Conservation (phyloP, 92 coral and sea anemone genomes). For the Parazoanthus darwini region DNA sequence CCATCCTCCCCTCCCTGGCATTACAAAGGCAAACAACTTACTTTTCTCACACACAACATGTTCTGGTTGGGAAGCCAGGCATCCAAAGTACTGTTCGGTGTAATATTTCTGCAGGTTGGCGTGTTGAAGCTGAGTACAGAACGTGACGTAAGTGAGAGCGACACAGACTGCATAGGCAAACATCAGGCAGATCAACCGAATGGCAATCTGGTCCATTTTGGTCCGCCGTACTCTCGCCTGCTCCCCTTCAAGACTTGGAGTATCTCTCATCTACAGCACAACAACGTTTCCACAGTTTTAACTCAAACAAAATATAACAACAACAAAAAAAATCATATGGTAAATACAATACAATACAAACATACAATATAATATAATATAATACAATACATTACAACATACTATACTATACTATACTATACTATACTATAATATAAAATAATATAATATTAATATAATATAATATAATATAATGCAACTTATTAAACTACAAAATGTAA, state of each 20-base stretch:
- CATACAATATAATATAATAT: no score
- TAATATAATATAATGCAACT: no score
- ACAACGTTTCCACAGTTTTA: background rate
- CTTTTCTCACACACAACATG: conserved; percentile 1
- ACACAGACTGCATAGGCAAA: conserved; percentile 70
- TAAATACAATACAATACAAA: no score
- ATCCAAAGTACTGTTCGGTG: conserved; percentile 53
- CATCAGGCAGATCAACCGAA: conserved; percentile 81
- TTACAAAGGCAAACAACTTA: background rate
- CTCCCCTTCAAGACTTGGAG: conserved; percentile 45
- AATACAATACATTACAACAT: no score
- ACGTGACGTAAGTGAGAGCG: conserved; percentile 64
- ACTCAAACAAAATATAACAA: no score
- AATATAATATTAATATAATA: no score
- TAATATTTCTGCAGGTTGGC: conserved; percentile 47
- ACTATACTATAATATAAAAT: no score
- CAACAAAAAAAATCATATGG: no score
- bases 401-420: no score
- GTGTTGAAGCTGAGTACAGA: conserved; percentile 64
- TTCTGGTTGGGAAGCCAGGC: conserved; percentile 50
- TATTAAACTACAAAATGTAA: no score
- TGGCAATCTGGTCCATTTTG: conserved; percentile 66
- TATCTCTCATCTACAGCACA: conserved; percentile 54
- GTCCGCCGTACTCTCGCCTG: conserved; percentile 72
- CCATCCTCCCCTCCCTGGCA: no score